phyloP scores from a whole-genome alignment of 2,113 vertebrate species.

The Panthera uncia region DNA sequence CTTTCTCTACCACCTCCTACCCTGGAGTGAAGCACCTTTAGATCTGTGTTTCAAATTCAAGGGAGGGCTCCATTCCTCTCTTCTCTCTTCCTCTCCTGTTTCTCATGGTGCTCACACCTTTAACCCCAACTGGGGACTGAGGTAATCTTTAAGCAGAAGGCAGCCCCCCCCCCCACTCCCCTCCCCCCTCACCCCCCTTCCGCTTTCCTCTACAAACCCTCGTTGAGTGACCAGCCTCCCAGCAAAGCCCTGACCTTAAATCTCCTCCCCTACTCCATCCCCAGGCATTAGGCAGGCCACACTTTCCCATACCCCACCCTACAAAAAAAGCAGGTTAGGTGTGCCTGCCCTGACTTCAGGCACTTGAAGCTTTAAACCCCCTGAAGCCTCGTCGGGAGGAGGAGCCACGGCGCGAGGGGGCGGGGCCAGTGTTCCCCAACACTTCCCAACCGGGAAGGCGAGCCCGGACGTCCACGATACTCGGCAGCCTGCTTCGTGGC shows the following conservation, averaged over 20 bases:
- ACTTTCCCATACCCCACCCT: not conserved
- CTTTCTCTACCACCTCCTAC: not conserved
- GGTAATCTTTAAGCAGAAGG: not conserved
- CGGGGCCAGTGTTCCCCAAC: not conserved
- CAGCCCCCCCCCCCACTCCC: not conserved
- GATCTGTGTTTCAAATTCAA: not conserved
- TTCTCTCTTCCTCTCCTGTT: not conserved
- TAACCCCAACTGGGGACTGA: not conserved
- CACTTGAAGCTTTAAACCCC: not conserved
- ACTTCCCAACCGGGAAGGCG: not conserved
- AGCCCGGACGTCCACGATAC: not conserved
- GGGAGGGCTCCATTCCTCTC: not conserved
- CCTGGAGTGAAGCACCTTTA: not conserved
- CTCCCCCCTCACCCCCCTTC: not conserved
- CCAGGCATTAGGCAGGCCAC: not conserved
- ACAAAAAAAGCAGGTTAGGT: not conserved
- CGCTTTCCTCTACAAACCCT: not conserved
- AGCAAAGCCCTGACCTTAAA: not conserved
- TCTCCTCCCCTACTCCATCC: not conserved
- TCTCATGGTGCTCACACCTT: not conserved
- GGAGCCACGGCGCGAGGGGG: not conserved
- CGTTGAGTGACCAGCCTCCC: not conserved
- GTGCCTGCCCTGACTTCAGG: accelerated
- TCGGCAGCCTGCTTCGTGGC: not conserved
- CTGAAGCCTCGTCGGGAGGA: not conserved